Conservation (phyloP, 2,113 vertebrate genomes). For the Sinosuthora webbiana region DNA sequence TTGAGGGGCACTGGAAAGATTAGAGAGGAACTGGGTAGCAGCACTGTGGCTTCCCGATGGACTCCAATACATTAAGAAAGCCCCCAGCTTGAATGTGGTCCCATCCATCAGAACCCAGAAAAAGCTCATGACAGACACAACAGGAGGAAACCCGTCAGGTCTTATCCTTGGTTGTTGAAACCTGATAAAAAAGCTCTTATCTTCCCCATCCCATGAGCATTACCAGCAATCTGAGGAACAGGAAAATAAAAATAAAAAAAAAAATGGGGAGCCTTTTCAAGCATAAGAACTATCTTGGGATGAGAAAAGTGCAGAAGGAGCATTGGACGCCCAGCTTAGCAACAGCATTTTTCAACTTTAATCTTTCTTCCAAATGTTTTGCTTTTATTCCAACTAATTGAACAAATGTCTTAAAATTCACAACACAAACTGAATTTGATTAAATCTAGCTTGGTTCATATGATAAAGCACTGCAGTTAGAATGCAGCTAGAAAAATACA, state of each 20-base stretch:
- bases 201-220: not conserved
- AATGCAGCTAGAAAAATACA: slow-evolving; percentile 45
- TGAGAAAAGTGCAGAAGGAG: slow-evolving; percentile 24
- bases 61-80: not conserved
- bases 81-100: not conserved
- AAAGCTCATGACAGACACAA: not conserved
- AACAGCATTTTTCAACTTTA: slow-evolving; percentile 2
- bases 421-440: slow-evolving; percentile 59
- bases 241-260: not conserved
- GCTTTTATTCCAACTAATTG: slow-evolving; percentile 62
- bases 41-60: not conserved
- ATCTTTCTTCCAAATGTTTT: slow-evolving; percentile 24
- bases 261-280: not conserved
- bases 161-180: not conserved
- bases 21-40: not conserved
- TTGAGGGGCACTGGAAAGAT: not conserved
- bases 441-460: slow-evolving; percentile 60
- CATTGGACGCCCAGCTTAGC: not conserved
- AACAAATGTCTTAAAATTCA: slow-evolving; percentile 62
- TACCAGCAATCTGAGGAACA: not conserved
- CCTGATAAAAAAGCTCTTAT: not conserved
- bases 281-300: not conserved
- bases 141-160: not conserved
- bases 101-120: not conserved
- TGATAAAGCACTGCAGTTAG: slow-evolving; percentile 60